These are phyloP conservation scores for Pteropus rufus DNA, from an alignment of 2,797 vertebrate genomes.

Conservation along the genomic window DNA sequence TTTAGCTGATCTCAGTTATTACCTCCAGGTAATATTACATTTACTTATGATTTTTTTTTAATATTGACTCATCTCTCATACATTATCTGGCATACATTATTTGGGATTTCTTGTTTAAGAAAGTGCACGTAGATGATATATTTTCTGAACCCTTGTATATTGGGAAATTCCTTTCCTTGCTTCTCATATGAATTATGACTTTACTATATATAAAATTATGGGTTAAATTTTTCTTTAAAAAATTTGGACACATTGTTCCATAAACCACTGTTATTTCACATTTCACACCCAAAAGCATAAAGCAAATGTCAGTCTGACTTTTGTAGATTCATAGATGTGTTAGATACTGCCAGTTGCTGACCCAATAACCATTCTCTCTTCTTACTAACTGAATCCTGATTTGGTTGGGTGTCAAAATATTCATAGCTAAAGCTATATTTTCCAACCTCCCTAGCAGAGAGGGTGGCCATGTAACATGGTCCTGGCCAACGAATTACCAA, in stretches of 20 bases:
- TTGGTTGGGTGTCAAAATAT: not conserved
- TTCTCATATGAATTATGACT: not conserved
- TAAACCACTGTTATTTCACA: not conserved
- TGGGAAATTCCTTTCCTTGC: not conserved
- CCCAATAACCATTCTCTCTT: not conserved
- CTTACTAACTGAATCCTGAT: not conserved
- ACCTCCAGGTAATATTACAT: not conserved
- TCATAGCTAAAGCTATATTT: not conserved
- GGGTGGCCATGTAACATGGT: not conserved
- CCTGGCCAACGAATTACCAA: not conserved
- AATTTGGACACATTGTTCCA: not conserved
- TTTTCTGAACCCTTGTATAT: not conserved
- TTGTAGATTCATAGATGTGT: not conserved
- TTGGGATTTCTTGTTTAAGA: not conserved
- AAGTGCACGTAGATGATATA: not conserved
- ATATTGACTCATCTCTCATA: not conserved
- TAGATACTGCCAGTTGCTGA: not conserved
- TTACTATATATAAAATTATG: not conserved
- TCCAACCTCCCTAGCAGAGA: not conserved
- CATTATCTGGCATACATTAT: not conserved
- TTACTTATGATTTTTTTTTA: not conserved
- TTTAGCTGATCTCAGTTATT: not conserved
- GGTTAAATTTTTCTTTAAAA: not conserved
- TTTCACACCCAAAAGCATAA: conserved; percentile 11
- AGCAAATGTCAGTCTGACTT: conserved; percentile 7